Percentiles rank a stretch among this genome's conserved stretches.
These are phyloP conservation scores for Lordiphosa mommai DNA, from an alignment of 1,140 invertebrate genomes.

Conservation along the genomic window DNA sequence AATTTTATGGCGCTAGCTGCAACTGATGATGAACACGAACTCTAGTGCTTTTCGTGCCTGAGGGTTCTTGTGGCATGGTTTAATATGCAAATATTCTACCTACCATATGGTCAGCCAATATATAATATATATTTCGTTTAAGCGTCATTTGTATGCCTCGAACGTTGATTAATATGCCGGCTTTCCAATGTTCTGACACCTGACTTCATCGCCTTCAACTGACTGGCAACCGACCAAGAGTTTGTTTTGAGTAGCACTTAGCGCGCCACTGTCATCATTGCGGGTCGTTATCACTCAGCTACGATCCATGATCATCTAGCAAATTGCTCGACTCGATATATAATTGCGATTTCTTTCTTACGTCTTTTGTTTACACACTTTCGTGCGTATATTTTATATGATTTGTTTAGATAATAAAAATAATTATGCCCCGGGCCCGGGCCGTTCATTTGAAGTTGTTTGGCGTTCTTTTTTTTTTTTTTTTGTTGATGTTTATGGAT, in stretches of 20 bases:
- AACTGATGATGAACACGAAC: constrained; percentile 8
- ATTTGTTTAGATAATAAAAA: constrained; percentile 51
- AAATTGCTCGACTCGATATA: constrained; percentile 28
- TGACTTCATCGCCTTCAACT: constrained; percentile 27
- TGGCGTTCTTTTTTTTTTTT: not conserved
- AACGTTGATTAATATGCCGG: constrained; percentile 7
- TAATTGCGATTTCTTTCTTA: constrained; percentile 11
- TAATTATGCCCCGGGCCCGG: constrained; percentile 18
- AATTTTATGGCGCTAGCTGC: constrained; percentile 17
- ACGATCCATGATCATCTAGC: constrained; percentile 44
- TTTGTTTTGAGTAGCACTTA: constrained; percentile 1
- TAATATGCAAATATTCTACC: constrained; percentile 13
- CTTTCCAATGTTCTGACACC: constrained; percentile 34
- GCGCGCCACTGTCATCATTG: constrained; percentile 24
- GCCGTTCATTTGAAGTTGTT: constrained; percentile 41
- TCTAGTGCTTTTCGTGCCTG: not conserved
- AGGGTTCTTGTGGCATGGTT: not conserved
- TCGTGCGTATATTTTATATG: constrained; percentile 28
- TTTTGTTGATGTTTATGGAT: constrained; percentile 29
- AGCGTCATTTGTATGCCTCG: constrained; percentile 35
- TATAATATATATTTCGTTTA: constrained; percentile 9
- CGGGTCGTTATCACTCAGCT: constrained; percentile 32
- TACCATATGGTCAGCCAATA: not conserved
- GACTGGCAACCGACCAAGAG: constrained; percentile 50
- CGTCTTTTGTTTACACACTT: constrained; percentile 26